Evolutionary conservation across 2,797 vertebrate genomes (phyloP).

Genomic region (Cirrhinus mrigala): DNA sequence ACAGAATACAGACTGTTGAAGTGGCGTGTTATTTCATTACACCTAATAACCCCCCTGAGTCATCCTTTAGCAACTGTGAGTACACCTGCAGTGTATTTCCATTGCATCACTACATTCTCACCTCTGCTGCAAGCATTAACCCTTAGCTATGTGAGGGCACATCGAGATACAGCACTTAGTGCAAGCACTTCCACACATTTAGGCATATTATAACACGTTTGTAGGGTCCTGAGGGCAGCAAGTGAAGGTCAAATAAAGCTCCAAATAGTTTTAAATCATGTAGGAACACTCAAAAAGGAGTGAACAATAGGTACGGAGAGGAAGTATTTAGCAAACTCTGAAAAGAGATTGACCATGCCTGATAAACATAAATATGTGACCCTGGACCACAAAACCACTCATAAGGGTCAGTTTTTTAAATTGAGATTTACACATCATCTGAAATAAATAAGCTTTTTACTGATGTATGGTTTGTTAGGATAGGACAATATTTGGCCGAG

Average conservation of each 20-base stretch:
- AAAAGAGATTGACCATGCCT: background rate
- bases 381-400: too few relatives aligned
- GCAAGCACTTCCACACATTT: constrained; percentile 11
- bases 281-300: constrained; percentile 36
- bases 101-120: constrained; percentile 51
- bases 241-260: background rate
- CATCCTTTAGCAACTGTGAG: constrained; percentile 40
- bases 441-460: too few relatives aligned
- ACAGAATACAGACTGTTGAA: background rate
- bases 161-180: background rate
- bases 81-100: constrained; percentile 47
- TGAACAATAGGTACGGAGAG: background rate
- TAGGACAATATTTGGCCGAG: too few relatives aligned
- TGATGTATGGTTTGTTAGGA: too few relatives aligned
- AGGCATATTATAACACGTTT: constrained; percentile 26
- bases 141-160: constrained; percentile 30
- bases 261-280: constrained; percentile 8
- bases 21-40: constrained; percentile 35
- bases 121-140: constrained; percentile 35
- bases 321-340: background rate
- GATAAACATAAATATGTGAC: background rate
- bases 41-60: constrained; percentile 40
- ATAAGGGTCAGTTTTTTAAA: too few relatives aligned
- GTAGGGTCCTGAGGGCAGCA: constrained; percentile 24
- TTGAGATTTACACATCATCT: too few relatives aligned